Percentiles rank a stretch among this genome's conserved stretches.
phyloP scores from a whole-genome alignment of 2,113 vertebrate species.

The Heterotis niloticus region DNA sequence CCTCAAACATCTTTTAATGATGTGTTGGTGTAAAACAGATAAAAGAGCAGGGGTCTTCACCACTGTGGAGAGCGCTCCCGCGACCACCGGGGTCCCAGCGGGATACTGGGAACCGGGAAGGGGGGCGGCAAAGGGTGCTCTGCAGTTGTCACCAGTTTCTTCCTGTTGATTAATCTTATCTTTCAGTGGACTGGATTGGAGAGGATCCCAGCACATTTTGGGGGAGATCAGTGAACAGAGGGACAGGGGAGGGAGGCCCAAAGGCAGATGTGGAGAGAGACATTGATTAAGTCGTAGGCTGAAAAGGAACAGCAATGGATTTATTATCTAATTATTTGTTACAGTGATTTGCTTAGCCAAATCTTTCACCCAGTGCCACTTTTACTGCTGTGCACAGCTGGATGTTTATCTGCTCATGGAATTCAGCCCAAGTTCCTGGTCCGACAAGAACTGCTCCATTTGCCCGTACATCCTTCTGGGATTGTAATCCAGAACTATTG shows the following conservation, averaged over 20 bases:
- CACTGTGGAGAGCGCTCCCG: conserved; percentile 1
- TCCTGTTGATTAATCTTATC: conserved; percentile 40
- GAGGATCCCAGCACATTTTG: not conserved
- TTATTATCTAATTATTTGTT: too few relatives aligned
- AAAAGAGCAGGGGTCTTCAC: conserved; percentile 15
- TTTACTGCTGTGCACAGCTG: too few relatives aligned
- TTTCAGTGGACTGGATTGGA: conserved; percentile 32
- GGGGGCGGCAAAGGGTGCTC: conserved; percentile 32
- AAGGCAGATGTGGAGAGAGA: not conserved
- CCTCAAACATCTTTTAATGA: not conserved
- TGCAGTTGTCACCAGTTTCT: conserved; percentile 40
- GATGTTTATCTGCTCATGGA: too few relatives aligned
- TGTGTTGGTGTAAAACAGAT: conserved; percentile 19
- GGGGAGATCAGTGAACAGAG: too few relatives aligned
- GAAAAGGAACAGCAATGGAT: too few relatives aligned
- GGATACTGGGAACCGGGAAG: not conserved
- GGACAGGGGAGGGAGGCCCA: not conserved
- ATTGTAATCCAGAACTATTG: too few relatives aligned
- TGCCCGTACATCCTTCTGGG: too few relatives aligned
- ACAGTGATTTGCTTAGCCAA: too few relatives aligned
- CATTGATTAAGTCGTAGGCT: not conserved
- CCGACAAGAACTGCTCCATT: too few relatives aligned
- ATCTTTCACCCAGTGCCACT: too few relatives aligned
- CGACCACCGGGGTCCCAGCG: not conserved
- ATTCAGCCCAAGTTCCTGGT: too few relatives aligned